Evolutionary conservation across 2,797 vertebrate species (phyloP).

Genomic region (Lophius americanus): DNA sequence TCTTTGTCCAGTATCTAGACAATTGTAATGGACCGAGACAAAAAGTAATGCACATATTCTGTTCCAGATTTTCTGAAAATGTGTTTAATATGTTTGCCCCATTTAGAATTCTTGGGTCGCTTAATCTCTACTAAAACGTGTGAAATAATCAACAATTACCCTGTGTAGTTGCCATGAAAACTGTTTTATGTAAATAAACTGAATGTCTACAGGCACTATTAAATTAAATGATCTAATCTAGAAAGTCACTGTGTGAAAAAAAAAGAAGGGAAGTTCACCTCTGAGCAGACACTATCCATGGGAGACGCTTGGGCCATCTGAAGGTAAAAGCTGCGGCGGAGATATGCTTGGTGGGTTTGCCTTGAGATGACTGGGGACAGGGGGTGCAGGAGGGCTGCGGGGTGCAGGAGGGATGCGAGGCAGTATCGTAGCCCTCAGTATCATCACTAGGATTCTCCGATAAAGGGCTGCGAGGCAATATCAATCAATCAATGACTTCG

Average conservation of each 20-base stretch:
- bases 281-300: conserved; percentile 32
- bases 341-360: conserved; percentile 54
- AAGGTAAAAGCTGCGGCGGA: conserved; percentile 63
- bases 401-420: too few relatives aligned
- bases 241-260: conserved; percentile 36
- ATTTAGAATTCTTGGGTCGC: not conserved
- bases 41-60: too few relatives aligned
- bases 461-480: conserved; percentile 48
- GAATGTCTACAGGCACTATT: conserved; percentile 16
- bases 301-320: conserved; percentile 34
- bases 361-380: conserved; percentile 18
- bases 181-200: not conserved
- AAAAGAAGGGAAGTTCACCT: conserved; percentile 15
- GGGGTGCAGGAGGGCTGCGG: conserved; percentile 8
- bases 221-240: conserved; percentile 46
- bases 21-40: too few relatives aligned
- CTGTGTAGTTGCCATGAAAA: not conserved
- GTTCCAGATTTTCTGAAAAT: too few relatives aligned
- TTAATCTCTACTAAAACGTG: conserved; percentile 4
- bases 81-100: too few relatives aligned
- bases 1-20: too few relatives aligned
- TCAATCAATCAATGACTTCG: conserved; percentile 65
- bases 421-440: too few relatives aligned
- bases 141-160: conserved; percentile 14
- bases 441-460: too few relatives aligned